These are phyloP conservation scores for Pseudomugil tenellus DNA, from an alignment of 2,797 vertebrate species.

Conservation along the genomic window DNA sequence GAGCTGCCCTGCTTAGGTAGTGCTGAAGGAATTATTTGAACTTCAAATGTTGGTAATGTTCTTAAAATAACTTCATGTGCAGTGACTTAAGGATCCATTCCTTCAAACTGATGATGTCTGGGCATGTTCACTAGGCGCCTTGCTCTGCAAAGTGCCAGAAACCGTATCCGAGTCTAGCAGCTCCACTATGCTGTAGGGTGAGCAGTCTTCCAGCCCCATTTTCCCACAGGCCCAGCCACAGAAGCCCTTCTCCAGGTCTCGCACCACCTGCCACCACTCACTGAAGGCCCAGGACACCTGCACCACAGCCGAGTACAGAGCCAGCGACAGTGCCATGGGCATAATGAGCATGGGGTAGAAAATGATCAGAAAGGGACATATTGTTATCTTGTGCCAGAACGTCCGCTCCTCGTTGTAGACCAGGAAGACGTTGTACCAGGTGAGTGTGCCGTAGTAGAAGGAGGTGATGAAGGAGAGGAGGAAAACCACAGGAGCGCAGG, in stretches of 20 bases:
- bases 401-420: constrained; percentile 99
- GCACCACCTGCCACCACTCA: constrained; percentile 93
- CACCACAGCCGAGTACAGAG: constrained; percentile 90
- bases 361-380: constrained; percentile 96
- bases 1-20: constrained; percentile 34
- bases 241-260: constrained; percentile 98
- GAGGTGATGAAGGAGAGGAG: constrained; percentile 94
- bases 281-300: constrained; percentile 96
- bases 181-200: constrained; percentile 96
- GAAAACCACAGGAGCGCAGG: constrained; percentile 92
- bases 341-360: constrained; percentile 97
- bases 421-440: constrained; percentile 98
- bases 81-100: not conserved
- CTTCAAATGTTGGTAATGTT: not conserved
- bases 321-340: constrained; percentile 90
- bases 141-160: constrained; percentile 90
- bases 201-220: constrained; percentile 95
- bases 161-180: constrained; percentile 95
- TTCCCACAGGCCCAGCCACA: constrained; percentile 98
- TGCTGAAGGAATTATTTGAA: constrained; percentile 36
- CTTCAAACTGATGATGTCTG: constrained; percentile 92
- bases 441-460: constrained; percentile 98
- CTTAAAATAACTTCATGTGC: constrained; percentile 3
- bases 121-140: constrained; percentile 84
- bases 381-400: constrained; percentile 98